Evolutionary conservation across 1,140 invertebrate species (phyloP), one percentile per base, ranked within the genome.

Genomic region (Drosophila mauritiana): DNA sequence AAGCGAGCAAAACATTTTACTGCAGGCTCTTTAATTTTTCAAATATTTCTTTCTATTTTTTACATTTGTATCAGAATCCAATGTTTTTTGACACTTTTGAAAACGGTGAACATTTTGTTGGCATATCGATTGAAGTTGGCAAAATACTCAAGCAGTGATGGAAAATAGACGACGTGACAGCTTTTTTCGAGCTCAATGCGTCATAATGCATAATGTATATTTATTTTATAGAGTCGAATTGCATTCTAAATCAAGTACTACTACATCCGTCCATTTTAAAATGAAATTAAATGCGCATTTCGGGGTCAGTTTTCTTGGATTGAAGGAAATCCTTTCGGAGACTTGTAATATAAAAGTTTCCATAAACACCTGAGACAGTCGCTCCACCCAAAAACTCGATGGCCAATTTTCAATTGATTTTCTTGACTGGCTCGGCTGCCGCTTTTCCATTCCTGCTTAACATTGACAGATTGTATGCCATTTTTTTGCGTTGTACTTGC

Each of bases 381-480:
- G 46, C 17, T 42, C 45, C 31, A 25, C 10, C 3, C 3, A 11
- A 12, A 22, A 59, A 39, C 34, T 55, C 69, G 56, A 54, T 64
- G 73, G 63, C 65, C 80, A 90, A 89, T 84, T 80, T 85, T 64
- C 73, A 89, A 89, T 89, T 89, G 85, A 89, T 90, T 90, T 89
- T 89, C 73, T 42, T 42, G 67, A 72, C 73, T 56, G 36, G 58
- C 48, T 15, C n/a, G 20, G 31, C 11, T 72, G 46, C 31, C 45
- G 31, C 56, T 17, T 53, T 70, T 36, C 73, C 53, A 58, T 67
- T 74, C 37, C 61, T 43, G 57, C 64, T 64, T 77, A 78, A 80
- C 77, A 64, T 76, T 88, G 84, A 88, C 85, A 88, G 84, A 88
- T 88, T 88, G 84, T 88, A 90, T 88, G 84, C 84, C 73, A 88